Evolutionary conservation across 2,888 invertebrate species (phyloP).

Genomic region (Drosophila seclusa): DNA sequence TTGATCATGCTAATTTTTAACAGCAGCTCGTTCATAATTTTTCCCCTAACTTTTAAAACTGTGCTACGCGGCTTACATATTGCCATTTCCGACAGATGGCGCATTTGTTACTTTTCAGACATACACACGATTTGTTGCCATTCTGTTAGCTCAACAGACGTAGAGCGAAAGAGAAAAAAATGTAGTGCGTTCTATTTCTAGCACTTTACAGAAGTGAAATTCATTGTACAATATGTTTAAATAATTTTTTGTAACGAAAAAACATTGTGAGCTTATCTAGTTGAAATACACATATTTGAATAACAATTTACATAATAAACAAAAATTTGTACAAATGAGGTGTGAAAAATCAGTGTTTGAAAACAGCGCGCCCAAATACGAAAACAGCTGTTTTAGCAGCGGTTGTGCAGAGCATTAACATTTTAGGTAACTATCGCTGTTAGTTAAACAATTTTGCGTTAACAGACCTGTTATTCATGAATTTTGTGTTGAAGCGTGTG

Average conservation of each 20-base stretch:
- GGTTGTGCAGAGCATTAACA: conserved; percentile 27
- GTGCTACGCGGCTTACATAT: conserved; percentile 11
- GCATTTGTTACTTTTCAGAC: background rate
- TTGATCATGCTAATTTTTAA: background rate
- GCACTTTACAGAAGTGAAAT: conserved; percentile 4
- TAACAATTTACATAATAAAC: no score
- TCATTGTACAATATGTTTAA: background rate
- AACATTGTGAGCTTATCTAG: background rate
- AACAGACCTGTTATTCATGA: conserved; percentile 60
- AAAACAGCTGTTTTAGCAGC: conserved; percentile 42
- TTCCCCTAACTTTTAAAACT: conserved; percentile 21
- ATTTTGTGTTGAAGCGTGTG: conserved; percentile 61
- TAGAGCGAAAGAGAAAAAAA: background rate
- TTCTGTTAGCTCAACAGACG: conserved; percentile 23
- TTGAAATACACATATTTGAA: background rate
- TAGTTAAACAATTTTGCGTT: conserved; percentile 35
- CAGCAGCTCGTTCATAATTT: background rate
- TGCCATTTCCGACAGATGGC: conserved; percentile 33
- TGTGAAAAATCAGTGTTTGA: conserved; percentile 14
- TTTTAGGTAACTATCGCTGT: conserved; percentile 36
- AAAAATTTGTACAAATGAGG: background rate
- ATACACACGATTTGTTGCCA: background rate
- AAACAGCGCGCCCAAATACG: conserved; percentile 22
- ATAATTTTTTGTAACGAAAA: background rate
- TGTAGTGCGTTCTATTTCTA: background rate